These are phyloP conservation scores for Brachionus calyciflorus DNA, from an alignment of 1,140 invertebrate species.

Conservation along the genomic window DNA sequence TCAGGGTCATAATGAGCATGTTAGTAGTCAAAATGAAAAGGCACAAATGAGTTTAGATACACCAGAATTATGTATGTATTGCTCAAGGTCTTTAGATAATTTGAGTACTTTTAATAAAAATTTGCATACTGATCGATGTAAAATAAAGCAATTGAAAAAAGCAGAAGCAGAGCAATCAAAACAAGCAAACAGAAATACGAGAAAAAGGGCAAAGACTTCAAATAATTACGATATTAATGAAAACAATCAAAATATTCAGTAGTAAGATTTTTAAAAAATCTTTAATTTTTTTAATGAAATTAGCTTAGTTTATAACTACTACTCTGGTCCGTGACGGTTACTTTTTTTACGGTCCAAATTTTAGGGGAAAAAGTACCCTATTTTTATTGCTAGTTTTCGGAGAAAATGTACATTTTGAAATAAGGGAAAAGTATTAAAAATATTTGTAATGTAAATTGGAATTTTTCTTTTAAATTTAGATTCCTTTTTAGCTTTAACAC, in stretches of 20 bases:
- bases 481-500: too few species aligned
- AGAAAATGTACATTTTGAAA: too few species aligned
- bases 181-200: neutral
- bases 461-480: too few species aligned
- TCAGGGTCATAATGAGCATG: neutral
- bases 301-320: too few species aligned
- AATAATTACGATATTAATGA: neutral
- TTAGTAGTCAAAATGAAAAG: neutral
- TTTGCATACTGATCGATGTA: slow-evolving; percentile 29
- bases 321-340: too few species aligned
- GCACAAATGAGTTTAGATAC: neutral
- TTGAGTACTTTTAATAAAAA: slow-evolving; percentile 44
- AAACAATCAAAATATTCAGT: neutral
- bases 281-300: too few species aligned
- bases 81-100: slow-evolving; percentile 13
- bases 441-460: too few species aligned
- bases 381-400: too few species aligned
- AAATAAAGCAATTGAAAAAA: slow-evolving; percentile 32
- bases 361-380: too few species aligned
- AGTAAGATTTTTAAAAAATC: slow-evolving; percentile 15
- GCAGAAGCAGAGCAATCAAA: neutral
- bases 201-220: neutral
- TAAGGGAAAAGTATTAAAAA: too few species aligned
- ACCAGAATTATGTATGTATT: neutral
- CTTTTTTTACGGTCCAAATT: too few species aligned